Evolutionary conservation across 1,140 invertebrate species (phyloP).

Genomic region (Cotesia glomerata): DNA sequence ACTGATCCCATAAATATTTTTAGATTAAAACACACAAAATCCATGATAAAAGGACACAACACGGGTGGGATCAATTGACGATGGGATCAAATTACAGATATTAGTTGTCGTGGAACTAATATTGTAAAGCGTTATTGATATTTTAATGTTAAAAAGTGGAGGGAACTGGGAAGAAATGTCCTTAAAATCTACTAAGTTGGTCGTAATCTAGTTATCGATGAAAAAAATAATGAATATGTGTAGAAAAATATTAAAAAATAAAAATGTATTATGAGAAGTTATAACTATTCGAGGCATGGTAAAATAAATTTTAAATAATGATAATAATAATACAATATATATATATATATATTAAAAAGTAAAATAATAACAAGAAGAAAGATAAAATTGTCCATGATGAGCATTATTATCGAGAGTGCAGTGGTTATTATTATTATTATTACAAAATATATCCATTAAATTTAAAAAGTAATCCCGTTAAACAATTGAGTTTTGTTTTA

Average conservation of each 20-base stretch:
- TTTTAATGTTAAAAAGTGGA: too few species aligned
- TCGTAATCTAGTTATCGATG: conserved; percentile 35
- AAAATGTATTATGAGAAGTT: conserved; percentile 46
- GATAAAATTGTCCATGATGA: conserved; percentile 40
- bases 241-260: conserved; percentile 40
- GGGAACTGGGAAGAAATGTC: neutral
- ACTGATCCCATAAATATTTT: too few species aligned
- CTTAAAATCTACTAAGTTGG: conserved; percentile 16
- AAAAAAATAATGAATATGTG: conserved; percentile 43
- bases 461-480: too few species aligned
- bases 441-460: conserved; percentile 20
- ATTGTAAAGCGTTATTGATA: too few species aligned
- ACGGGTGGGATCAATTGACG: too few species aligned
- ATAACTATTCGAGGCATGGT: conserved; percentile 35
- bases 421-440: conserved; percentile 26
- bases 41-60: too few species aligned
- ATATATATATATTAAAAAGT: conserved; percentile 12
- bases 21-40: too few species aligned
- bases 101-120: too few species aligned
- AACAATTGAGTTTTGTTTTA: too few species aligned
- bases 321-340: neutral
- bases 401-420: conserved; percentile 33
- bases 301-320: conserved; percentile 11
- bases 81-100: too few species aligned
- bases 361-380: neutral